Evolutionary conservation across 35 echinoderm and acorn worm species (phyloP).

Genomic region (Ophiothrix spiculata): DNA sequence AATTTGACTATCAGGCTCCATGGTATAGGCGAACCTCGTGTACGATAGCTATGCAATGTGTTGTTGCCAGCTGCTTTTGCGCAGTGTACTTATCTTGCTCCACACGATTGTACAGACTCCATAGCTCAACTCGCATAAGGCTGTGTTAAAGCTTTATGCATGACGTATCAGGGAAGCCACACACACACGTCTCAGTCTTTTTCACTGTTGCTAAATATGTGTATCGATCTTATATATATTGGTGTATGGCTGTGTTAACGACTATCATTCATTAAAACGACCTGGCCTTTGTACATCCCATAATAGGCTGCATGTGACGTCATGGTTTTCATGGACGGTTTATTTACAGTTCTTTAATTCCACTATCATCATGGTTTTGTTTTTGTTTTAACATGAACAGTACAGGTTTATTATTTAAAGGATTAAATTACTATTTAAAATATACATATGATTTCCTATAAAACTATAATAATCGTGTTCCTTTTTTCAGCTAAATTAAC

Average conservation of each 20-base stretch:
- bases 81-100: background rate
- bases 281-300: background rate
- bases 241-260: background rate
- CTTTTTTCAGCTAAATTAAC: too few relatives aligned
- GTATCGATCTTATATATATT: background rate
- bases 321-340: background rate
- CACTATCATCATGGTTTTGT: background rate
- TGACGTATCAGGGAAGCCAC: conserved; percentile 7
- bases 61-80: background rate
- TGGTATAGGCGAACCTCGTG: background rate
- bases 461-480: too few relatives aligned
- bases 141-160: background rate
- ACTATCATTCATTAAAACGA: background rate
- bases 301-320: background rate
- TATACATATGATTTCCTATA: too few relatives aligned
- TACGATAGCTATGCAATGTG: background rate
- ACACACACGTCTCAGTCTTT: background rate
- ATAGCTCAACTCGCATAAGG: background rate
- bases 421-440: too few relatives aligned
- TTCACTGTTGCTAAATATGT: background rate
- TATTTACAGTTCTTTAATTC: background rate
- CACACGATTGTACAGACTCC: background rate
- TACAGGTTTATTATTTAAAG: too few relatives aligned
- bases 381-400: too few relatives aligned
- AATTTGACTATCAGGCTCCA: conserved; percentile 48